Percentiles rank a stretch among this genome's conserved stretches.
These are phyloP conservation scores for Deladenus siricidicola DNA, from an alignment of 2,888 invertebrate species.

Conservation along the genomic window DNA sequence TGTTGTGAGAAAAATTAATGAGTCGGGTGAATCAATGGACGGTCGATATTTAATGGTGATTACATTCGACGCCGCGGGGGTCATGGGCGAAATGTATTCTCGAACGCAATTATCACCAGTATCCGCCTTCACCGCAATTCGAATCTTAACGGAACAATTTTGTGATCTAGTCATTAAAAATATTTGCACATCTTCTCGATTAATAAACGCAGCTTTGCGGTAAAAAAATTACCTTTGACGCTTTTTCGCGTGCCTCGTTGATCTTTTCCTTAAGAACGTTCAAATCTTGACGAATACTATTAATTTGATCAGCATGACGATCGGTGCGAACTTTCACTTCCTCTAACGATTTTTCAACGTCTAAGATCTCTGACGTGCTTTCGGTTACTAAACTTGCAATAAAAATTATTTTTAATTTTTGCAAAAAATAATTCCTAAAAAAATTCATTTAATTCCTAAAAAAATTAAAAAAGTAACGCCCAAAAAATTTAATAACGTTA, in stretches of 20 bases:
- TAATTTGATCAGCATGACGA: constrained; percentile 28
- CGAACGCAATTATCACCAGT: constrained; percentile 42
- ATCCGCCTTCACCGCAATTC: constrained; percentile 40
- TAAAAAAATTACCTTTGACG: constrained; percentile 43
- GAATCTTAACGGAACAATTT: constrained; percentile 40
- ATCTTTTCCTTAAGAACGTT: constrained; percentile 47
- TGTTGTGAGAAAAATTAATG: constrained; percentile 44
- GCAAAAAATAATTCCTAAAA: too few relatives aligned
- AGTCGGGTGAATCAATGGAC: constrained; percentile 41
- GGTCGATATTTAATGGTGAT: constrained; percentile 48
- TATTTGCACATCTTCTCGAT: not conserved
- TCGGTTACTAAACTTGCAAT: constrained; percentile 13
- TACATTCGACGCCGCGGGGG: constrained; percentile 42
- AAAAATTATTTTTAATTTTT: too few relatives aligned
- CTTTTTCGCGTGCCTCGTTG: constrained; percentile 51
- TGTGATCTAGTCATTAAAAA: too few relatives aligned
- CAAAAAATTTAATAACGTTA: too few relatives aligned
- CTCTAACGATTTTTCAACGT: constrained; percentile 30
- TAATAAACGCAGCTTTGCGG: not conserved
- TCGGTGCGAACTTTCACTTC: constrained; percentile 35
- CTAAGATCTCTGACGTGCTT: constrained; percentile 13
- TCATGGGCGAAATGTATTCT: constrained; percentile 44
- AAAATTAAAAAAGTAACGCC: too few relatives aligned
- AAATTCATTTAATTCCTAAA: too few relatives aligned
- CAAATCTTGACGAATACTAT: constrained; percentile 36